Evolutionary conservation across 1,140 invertebrate genomes (phyloP).

Genomic region (Aphaenogaster floridana): DNA sequence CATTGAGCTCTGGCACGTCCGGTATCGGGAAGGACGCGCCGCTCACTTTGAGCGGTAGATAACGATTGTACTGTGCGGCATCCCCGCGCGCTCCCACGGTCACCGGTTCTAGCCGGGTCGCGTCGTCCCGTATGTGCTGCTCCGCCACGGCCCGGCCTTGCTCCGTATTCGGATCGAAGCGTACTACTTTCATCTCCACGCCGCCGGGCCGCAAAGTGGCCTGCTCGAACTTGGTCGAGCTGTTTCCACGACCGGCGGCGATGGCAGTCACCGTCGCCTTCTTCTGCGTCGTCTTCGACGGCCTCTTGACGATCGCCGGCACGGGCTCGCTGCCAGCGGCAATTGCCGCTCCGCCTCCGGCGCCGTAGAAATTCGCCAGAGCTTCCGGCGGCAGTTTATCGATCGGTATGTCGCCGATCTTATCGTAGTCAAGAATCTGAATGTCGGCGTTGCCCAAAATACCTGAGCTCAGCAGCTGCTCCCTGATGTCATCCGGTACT

Average conservation of each 20-base stretch:
- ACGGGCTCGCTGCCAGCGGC: constrained; percentile 91
- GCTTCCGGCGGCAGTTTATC: constrained; percentile 95
- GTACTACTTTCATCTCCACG: constrained; percentile 94
- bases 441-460: constrained; percentile 95
- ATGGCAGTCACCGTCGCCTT: constrained; percentile 73
- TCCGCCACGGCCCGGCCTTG: constrained; percentile 91
- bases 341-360: constrained; percentile 89
- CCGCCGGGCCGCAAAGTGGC: constrained; percentile 87
- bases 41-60: constrained; percentile 93
- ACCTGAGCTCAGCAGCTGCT: constrained; percentile 94
- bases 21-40: constrained; percentile 94
- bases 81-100: constrained; percentile 88
- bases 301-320: constrained; percentile 88
- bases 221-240: constrained; percentile 85
- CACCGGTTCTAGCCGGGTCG: constrained; percentile 91
- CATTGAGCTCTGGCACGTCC: constrained; percentile 90
- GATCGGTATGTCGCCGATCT: constrained; percentile 94
- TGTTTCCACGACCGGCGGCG: constrained; percentile 78
- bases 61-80: constrained; percentile 92
- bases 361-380: constrained; percentile 93
- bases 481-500: constrained; percentile 94
- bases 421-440: constrained; percentile 94
- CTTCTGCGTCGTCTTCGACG: constrained; percentile 78
- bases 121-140: constrained; percentile 91
- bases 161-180: constrained; percentile 91